These are phyloP conservation scores for Apis florea DNA, from an alignment of 1,140 invertebrate species.

Conservation along the genomic window DNA sequence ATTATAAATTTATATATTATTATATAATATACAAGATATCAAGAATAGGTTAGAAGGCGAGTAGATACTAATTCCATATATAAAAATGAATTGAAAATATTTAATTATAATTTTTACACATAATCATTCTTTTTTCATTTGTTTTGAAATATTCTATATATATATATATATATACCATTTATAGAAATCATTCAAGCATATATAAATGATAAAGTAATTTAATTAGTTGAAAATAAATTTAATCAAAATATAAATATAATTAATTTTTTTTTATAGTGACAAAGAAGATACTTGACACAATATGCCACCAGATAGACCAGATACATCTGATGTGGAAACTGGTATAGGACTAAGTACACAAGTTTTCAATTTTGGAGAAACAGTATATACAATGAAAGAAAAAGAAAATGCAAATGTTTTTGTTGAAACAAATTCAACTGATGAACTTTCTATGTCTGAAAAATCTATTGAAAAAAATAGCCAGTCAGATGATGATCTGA, in stretches of 20 bases:
- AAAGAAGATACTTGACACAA: constrained; percentile 57
- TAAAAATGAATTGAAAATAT: too few species aligned
- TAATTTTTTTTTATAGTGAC: constrained; percentile 70
- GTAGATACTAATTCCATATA: too few species aligned
- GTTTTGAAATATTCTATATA: too few species aligned
- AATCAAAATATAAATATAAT: neutral
- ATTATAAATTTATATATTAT: too few species aligned
- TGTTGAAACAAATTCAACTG: constrained; percentile 55
- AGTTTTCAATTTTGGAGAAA: constrained; percentile 66
- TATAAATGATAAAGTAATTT: neutral
- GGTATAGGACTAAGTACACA: constrained; percentile 68
- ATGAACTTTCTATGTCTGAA: constrained; percentile 62
- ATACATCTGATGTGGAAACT: constrained; percentile 74
- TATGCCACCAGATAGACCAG: constrained; percentile 79
- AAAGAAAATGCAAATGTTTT: constrained; percentile 66
- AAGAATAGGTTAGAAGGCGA: too few species aligned
- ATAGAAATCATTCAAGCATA: too few species aligned
- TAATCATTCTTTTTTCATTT: too few species aligned
- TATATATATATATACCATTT: too few species aligned
- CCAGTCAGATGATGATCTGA: constrained; percentile 90
- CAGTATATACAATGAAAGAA: constrained; percentile 68
- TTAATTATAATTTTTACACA: too few species aligned
- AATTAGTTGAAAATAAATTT: neutral
- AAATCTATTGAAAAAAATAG: constrained; percentile 64
- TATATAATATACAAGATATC: too few species aligned